Evolutionary conservation across 2,797 vertebrate genomes (phyloP), one percentile per base, ranked within the genome.

Genomic region (Mareca penelope): DNA sequence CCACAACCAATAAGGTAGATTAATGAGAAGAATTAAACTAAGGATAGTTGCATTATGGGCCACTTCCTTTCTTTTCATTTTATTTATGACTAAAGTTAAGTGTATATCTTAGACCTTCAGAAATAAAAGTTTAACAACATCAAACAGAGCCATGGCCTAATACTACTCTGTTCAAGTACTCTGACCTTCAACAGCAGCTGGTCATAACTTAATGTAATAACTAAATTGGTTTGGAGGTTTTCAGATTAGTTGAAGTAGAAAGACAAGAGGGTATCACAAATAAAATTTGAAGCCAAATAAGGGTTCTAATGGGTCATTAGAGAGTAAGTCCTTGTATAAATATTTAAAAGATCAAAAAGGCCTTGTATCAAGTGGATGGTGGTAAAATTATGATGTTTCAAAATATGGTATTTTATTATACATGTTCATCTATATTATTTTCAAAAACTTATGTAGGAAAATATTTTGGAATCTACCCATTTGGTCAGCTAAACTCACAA

Each of bases 11-110:
- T 98, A 96, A 98, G 95, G 95, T 95, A 98, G 98, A 98, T 98
- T 98, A 98, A 98, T 98, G 97, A 98, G 97, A 97, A 98, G 97
- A 98, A 98, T 98, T 95, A 95, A 93, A 73, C 57, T 60, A 60
- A 80, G 53, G 79, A 78, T 60, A 69, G 81, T 90, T 95, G 46
- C 37, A 88, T 95, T 91, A 77, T 59, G 80, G 69, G 72, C 82
- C 71, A 76, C 96, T 97, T 97, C 88, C 73, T 88, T 96, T 90
- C 70, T 90, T 90, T 73, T 73, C 21, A 18, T 93, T 89, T 92
- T 95, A 69, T 93, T 96, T 96, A 92, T 92, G 61, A 80, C 78
- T 81, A 71, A 52, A 80, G 56, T 94, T 61, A 81, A 80, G n/a
- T 40, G 29, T 40, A 44, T 67, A 31, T 53, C 28, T 72, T 19